Percentiles rank a stretch among this genome's conserved stretches.
Evolutionary conservation across 2,888 invertebrate genomes (phyloP).

Genomic region (Synanthedon formicaeformis): DNA sequence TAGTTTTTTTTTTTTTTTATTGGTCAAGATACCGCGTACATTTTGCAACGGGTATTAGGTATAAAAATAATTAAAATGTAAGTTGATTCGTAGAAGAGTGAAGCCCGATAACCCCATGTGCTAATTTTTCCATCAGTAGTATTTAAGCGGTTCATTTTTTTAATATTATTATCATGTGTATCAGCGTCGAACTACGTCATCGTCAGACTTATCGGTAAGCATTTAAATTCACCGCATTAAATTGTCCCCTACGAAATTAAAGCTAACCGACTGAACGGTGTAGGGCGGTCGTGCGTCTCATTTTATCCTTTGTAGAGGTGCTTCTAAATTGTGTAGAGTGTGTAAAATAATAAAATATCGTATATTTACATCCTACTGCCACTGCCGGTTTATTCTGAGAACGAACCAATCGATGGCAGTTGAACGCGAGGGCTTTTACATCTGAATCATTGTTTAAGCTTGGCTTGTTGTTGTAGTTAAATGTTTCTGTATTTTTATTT

Average conservation of each 20-base stretch:
- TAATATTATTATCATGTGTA: too few relatives aligned
- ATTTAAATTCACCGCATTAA: constrained; percentile 29
- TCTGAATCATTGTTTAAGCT: constrained; percentile 2
- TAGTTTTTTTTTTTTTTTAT: too few relatives aligned
- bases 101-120: too few relatives aligned
- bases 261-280: constrained; percentile 29
- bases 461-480: constrained; percentile 1
- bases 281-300: constrained; percentile 12
- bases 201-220: not conserved
- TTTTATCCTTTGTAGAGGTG: constrained; percentile 8
- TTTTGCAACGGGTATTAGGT: too few relatives aligned
- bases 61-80: too few relatives aligned
- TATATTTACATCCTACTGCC: constrained; percentile 13
- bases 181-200: not conserved
- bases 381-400: constrained; percentile 10
- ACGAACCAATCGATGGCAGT: constrained; percentile 18
- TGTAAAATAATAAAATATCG: constrained; percentile 4
- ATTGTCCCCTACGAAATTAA: constrained; percentile 21
- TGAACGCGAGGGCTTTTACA: constrained; percentile 6
- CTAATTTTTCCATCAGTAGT: too few relatives aligned
- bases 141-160: too few relatives aligned
- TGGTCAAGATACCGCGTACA: too few relatives aligned
- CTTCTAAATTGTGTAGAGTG: constrained; percentile 4
- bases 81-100: too few relatives aligned
- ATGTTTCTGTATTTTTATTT: not conserved